These are phyloP conservation scores for Ardeotis arabs DNA, from an alignment of 2,113 vertebrate species.

Conservation along the genomic window DNA sequence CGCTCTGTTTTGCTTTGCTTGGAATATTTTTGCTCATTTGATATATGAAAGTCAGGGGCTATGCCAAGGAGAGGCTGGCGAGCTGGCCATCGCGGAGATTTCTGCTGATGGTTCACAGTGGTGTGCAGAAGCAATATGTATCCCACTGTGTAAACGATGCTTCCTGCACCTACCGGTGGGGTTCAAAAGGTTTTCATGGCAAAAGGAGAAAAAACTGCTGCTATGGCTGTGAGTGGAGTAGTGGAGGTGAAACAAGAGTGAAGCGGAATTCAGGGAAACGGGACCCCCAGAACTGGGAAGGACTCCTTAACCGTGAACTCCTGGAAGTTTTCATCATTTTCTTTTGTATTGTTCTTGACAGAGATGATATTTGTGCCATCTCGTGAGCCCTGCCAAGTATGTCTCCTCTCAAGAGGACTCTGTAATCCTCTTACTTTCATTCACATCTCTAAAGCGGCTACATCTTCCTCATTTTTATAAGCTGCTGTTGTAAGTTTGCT, in stretches of 20 bases:
- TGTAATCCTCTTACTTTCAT: constrained; percentile 45
- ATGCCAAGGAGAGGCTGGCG: constrained; percentile 63
- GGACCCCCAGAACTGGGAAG: not conserved
- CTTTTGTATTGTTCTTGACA: not conserved
- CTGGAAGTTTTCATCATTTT: not conserved
- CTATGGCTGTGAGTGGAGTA: not conserved
- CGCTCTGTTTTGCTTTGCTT: constrained; percentile 66
- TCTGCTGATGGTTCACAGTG: constrained; percentile 65
- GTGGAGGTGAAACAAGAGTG: not conserved
- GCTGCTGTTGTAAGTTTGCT: not conserved
- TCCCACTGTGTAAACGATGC: constrained; percentile 59
- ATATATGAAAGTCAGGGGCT: constrained; percentile 42
- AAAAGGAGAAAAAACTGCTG: not conserved
- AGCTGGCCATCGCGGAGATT: constrained; percentile 39
- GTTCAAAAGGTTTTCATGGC: constrained; percentile 13
- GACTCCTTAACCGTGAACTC: not conserved
- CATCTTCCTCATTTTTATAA: constrained; percentile 45
- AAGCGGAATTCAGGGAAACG: not conserved
- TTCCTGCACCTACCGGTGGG: not conserved
- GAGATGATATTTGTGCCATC: not conserved
- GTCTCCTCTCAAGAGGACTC: not conserved
- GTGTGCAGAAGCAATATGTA: constrained; percentile 63
- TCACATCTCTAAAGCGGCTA: not conserved
- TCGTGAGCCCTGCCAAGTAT: not conserved
- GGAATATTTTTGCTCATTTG: constrained; percentile 62